Percentiles rank a stretch among this genome's conserved stretches.
Evolutionary conservation across 2,113 vertebrate genomes (phyloP).

Genomic region (Tringa solitaria): DNA sequence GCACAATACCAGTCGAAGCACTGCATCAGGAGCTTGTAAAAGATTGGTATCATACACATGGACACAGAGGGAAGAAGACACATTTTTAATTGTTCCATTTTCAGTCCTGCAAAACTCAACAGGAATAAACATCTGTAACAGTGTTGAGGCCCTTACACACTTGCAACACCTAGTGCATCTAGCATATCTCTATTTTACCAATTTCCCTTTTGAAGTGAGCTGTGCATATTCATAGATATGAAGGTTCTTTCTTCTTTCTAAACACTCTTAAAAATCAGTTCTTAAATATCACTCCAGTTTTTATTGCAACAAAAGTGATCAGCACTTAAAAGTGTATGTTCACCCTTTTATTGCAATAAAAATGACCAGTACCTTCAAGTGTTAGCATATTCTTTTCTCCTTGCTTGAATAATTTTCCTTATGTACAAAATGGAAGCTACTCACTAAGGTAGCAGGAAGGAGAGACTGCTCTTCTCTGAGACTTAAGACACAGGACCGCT

Average conservation of each 20-base stretch:
- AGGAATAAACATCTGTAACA: fast-evolving
- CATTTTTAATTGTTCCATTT: neutral
- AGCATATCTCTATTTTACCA: neutral
- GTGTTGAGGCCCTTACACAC: neutral
- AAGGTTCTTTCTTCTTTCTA: neutral
- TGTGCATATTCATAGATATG: neutral
- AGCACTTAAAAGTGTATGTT: neutral
- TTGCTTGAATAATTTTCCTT: neutral
- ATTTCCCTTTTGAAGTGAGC: neutral
- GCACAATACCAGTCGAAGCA: neutral
- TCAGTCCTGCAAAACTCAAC: neutral
- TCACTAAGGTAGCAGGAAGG: neutral
- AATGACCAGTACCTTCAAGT: neutral
- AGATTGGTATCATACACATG: no score
- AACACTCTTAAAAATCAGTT: neutral
- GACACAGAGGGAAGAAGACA: neutral
- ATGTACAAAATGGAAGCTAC: neutral
- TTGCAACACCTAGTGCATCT: neutral
- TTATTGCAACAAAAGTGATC: neutral
- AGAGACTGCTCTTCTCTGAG: neutral
- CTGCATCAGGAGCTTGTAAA: neutral
- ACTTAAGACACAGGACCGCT: neutral
- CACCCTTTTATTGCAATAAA: neutral
- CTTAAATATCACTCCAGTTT: neutral
- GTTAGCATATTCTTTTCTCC: neutral